Evolutionary conservation across 2,113 vertebrate species (phyloP), one percentile per base, ranked within the genome.

Genomic region (Setophaga kirtlandii): DNA sequence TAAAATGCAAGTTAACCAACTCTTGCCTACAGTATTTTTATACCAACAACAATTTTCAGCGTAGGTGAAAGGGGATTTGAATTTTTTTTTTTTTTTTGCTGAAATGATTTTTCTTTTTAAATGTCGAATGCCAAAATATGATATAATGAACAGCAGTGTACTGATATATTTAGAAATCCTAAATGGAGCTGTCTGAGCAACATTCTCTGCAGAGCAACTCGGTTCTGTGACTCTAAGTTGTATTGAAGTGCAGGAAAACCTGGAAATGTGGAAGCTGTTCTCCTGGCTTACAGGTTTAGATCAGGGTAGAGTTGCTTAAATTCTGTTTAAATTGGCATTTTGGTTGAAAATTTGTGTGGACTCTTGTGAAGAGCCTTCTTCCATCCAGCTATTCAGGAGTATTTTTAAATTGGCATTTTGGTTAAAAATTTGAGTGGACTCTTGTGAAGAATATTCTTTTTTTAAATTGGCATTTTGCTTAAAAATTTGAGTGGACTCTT

Each of bases 91-190:
- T 42, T 58, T 58, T 63, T 71, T 62, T 18, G 2, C 76, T 63
- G 14, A 74, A 93, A 74, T 75, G 60, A 13, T 74, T 87, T 95
- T 96, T 31, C 44, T 80, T 90, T 84, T 88, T 55, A 59, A 91
- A 80, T 82, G 53, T 83, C 0, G 21, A 69, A 69, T 90, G 64
- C 84, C 56, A 95, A 75, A 86, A 77, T 70, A 37, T 25, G 77
- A 56, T 70, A 68, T 64, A 89, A 81, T n/a, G 87, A 95, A 60
- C 81, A 87, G 67, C 81, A 85, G 74, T 89, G 69, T 64, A 37
- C 33, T 28, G 90, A 33, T 85, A 83, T 65, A 94, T 88, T 96
- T 95, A 95, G 84, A 89, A 90, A 80, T 65, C 33, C 42, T 20
- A 73, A 89, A 42, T 55, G n/a, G 78, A 87, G 53, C 78, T 83